Percentiles rank a stretch among this genome's conserved stretches.
Conservation (phyloP, 2,797 vertebrate genomes). For the Pseudopleuronectes americanus region DNA sequence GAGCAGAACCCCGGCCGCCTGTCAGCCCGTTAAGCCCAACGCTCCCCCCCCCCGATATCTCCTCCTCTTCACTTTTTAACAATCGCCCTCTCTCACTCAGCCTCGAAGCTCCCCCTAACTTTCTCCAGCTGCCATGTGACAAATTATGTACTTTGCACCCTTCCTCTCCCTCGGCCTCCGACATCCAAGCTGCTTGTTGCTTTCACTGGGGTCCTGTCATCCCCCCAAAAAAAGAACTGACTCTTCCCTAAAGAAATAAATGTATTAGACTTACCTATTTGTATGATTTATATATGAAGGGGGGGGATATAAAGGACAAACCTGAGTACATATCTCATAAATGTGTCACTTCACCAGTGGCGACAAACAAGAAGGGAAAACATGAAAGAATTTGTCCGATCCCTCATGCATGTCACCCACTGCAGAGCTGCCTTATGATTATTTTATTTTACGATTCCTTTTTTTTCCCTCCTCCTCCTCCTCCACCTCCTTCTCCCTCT, state of each 20-base stretch:
- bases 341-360: too few species aligned
- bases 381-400: constrained; percentile 13
- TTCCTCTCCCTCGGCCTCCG: constrained; percentile 19
- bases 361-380: constrained; percentile 28
- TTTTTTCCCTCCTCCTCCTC: background rate
- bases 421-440: constrained; percentile 51
- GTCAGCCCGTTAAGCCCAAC: constrained; percentile 62
- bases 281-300: background rate
- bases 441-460: constrained; percentile 56
- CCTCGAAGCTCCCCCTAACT: constrained; percentile 81
- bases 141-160: constrained; percentile 77
- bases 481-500: background rate
- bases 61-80: constrained; percentile 73
- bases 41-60: background rate
- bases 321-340: background rate
- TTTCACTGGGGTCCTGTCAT: constrained; percentile 52
- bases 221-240: constrained; percentile 32
- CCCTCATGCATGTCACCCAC: constrained; percentile 28
- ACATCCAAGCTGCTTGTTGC: constrained; percentile 83
- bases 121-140: constrained; percentile 85
- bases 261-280: too few species aligned
- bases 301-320: background rate
- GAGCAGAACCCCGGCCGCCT: constrained; percentile 65
- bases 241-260: background rate
- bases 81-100: constrained; percentile 76